Evolutionary conservation across 2,888 invertebrate species (phyloP).

Genomic region (Ischnus inquisitorius): DNA sequence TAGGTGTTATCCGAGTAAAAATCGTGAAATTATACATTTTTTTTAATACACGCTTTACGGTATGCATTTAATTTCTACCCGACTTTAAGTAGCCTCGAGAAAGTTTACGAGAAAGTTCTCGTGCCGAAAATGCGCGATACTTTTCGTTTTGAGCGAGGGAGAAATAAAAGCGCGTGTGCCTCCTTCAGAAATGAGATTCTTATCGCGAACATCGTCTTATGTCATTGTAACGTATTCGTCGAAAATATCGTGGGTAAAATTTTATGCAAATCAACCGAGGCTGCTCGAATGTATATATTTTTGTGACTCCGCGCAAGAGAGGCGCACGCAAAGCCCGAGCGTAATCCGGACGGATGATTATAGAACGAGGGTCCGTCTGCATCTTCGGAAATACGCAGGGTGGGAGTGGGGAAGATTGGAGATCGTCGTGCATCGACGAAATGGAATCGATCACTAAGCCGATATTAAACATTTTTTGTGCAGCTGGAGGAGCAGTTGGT

Average conservation of each 20-base stretch:
- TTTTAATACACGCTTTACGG: not conserved
- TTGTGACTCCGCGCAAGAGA: not conserved
- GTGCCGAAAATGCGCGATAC: not conserved
- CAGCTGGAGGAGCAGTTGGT: conserved; percentile 84
- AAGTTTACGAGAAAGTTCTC: conserved; percentile 5
- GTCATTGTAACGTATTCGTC: too few species aligned
- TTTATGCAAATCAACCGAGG: not conserved
- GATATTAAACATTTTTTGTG: conserved; percentile 52
- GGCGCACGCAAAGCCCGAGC: not conserved
- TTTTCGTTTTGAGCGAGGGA: not conserved
- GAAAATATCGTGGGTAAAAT: not conserved
- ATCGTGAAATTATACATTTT: not conserved
- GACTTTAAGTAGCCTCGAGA: not conserved
- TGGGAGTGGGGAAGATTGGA: not conserved
- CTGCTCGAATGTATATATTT: not conserved
- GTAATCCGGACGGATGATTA: not conserved
- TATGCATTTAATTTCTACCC: too few species aligned
- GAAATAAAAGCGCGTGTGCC: too few species aligned
- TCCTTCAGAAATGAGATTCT: too few species aligned
- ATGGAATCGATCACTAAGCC: conserved; percentile 36
- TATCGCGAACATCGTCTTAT: too few species aligned
- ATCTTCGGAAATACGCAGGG: not conserved
- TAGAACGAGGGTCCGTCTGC: not conserved
- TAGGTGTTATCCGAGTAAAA: conserved; percentile 33
- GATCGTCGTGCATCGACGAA: not conserved